Base-by-base conservation (phyloP, 2,888 invertebrate species). In the Trichogramma evanescens region DNA sequence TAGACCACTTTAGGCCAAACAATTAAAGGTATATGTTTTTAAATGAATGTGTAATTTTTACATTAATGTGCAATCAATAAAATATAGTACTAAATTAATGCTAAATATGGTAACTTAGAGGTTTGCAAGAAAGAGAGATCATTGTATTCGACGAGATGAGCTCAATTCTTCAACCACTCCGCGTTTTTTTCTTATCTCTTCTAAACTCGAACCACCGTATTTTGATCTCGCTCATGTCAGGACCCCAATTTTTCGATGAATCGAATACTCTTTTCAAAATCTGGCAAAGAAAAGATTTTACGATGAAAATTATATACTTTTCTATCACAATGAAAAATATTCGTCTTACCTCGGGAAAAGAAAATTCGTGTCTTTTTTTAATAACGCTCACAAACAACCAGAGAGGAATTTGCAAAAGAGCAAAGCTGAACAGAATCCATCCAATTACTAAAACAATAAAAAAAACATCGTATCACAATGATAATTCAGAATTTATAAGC, bases 361-460 rank as follows among this genome's bases (percentile, higher is more conserved):
- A 66, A 51, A 26, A 26, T 26, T 66, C 58, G 38, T 70, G 69
- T 63, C 68, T 72, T 61, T 69, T 76, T 53, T 65, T 66, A 5
- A 68, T 51, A 13, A 78, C 67, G 8, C 75, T 71, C 41, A 75
- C 70, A 4, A 71, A 62, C 51, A 76, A 72, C 76, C 78, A 79
- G 3, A 83, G 74, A 7, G 84, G 76, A 54, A 80, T 68, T 68
- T 83, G 83, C 0, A 81, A 44, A 1, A 83, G 71, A 6, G 83
- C 83, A 56, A 83, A 67, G 1, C 78, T 72, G 0, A 82, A 77
- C 5, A 83, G 75, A 4, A 74, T 70, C 82, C 82, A 82, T 39
- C 82, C 83, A 58, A 79, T 78, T 62, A 74, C 83, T 82, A 66
- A 4, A 66, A 67, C 10, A 61, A 40, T 50, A 45, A 7, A 10